A percentile compares a stretch with the other conserved stretches of the same genome.
phyloP scores from a whole-genome alignment of 2,797 vertebrate species.

The Syngnathus acus region DNA sequence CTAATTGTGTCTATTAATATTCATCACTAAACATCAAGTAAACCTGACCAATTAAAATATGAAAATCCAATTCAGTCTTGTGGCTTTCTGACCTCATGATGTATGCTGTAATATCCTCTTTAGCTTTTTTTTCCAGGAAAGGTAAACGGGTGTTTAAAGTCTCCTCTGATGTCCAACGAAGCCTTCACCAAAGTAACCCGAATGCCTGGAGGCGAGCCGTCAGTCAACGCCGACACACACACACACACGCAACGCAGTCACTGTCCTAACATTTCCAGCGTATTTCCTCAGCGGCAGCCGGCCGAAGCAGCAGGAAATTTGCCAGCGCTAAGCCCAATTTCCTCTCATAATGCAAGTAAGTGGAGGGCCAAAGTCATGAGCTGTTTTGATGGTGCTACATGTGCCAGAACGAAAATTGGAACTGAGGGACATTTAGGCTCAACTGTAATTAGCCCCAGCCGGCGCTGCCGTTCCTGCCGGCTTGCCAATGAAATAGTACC shows the following conservation, averaged over 20 bases:
- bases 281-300: slow-evolving; percentile 41
- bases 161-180: not conserved
- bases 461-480: slow-evolving; percentile 21
- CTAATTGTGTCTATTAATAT: not conserved
- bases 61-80: not conserved
- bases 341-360: slow-evolving; percentile 45
- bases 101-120: not conserved
- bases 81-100: not conserved
- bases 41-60: not conserved
- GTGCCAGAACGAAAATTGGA: slow-evolving; percentile 49
- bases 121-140: not conserved
- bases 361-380: slow-evolving; percentile 34
- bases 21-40: not conserved
- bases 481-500: slow-evolving; percentile 22
- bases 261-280: slow-evolving; percentile 43
- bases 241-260: slow-evolving; percentile 22
- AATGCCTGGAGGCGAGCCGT: slow-evolving; percentile 12
- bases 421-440: slow-evolving; percentile 47
- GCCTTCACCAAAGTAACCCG: slow-evolving; percentile 12
- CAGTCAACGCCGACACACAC: not conserved
- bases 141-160: not conserved
- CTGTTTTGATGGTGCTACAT: slow-evolving; percentile 52
- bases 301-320: slow-evolving; percentile 50
- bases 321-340: slow-evolving; percentile 50
- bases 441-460: slow-evolving; percentile 45